Evolutionary conservation across 1,140 invertebrate species (phyloP).

Genomic region (Eurosta solidaginis): DNA sequence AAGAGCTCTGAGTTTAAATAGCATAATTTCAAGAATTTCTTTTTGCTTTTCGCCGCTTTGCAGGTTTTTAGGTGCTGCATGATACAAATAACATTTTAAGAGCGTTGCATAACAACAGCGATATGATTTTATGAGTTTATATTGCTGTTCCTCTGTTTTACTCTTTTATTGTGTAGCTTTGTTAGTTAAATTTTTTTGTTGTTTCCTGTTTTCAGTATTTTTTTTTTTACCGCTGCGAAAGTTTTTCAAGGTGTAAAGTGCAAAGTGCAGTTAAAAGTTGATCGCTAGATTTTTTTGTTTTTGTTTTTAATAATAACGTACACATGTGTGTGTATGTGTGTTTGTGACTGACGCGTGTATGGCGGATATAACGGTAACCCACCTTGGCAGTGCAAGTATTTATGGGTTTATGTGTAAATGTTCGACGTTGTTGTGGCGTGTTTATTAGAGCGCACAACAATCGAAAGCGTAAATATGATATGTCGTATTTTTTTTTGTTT

Average conservation of each 20-base stretch:
- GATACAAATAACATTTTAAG: too few relatives aligned
- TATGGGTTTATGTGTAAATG: background rate
- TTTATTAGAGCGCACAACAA: slow-evolving; percentile 9
- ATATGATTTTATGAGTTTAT: background rate
- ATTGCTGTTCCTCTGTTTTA: background rate
- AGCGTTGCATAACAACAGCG: background rate
- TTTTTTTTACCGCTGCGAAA: background rate
- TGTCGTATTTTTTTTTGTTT: background rate
- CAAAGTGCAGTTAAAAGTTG: slow-evolving; percentile 15
- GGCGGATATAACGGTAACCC: background rate
- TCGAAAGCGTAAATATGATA: background rate
- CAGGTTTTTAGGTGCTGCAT: background rate
- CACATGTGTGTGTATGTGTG: background rate
- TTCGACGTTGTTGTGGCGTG: background rate
- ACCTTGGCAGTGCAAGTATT: background rate
- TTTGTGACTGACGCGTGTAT: background rate
- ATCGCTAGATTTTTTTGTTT: background rate
- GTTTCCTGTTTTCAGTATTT: background rate
- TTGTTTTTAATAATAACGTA: too few relatives aligned
- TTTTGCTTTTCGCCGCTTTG: background rate
- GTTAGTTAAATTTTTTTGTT: background rate
- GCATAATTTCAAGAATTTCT: too few relatives aligned
- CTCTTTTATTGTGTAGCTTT: background rate
- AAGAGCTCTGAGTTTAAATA: too few relatives aligned
- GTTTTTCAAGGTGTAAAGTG: slow-evolving; percentile 24